phyloP scores from a whole-genome alignment of 2,888 invertebrate species.

The Pollenia amentaria region DNA sequence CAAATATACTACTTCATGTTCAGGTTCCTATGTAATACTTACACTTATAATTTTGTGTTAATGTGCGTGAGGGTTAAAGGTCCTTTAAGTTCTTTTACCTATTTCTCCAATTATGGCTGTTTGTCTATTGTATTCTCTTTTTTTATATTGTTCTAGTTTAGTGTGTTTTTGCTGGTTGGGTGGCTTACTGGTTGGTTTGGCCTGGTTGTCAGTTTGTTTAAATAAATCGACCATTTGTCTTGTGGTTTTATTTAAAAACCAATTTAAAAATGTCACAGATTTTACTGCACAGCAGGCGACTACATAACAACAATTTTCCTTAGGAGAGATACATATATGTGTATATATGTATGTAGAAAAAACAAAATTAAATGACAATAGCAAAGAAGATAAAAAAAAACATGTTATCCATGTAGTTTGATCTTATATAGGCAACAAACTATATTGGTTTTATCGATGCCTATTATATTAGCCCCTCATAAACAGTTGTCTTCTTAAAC shows the following conservation, averaged over 20 bases:
- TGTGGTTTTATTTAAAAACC: slow-evolving; percentile 71
- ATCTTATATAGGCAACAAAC: slow-evolving; percentile 5
- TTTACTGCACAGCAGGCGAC: slow-evolving; percentile 56
- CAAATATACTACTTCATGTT: not conserved
- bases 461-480: slow-evolving; percentile 2
- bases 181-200: not conserved
- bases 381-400: not conserved
- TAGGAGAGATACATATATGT: not conserved
- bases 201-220: slow-evolving; percentile 31
- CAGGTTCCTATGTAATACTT: not conserved
- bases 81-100: slow-evolving; percentile 1
- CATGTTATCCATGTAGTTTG: not conserved
- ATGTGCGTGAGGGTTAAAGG: not conserved
- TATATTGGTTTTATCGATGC: not conserved
- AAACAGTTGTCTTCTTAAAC: not conserved
- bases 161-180: not conserved
- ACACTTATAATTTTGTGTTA: not conserved
- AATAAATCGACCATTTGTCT: slow-evolving; percentile 61
- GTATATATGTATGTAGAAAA: too few relatives aligned
- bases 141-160: not conserved
- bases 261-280: slow-evolving; percentile 71
- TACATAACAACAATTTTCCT: slow-evolving; percentile 12
- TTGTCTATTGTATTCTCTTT: not conserved
- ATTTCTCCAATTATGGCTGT: not conserved
- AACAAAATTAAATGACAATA: slow-evolving; percentile 31